Evolutionary conservation across 2,888 invertebrate genomes (phyloP), one percentile per base, ranked within the genome.

Genomic region (Hyppa rectilinea): DNA sequence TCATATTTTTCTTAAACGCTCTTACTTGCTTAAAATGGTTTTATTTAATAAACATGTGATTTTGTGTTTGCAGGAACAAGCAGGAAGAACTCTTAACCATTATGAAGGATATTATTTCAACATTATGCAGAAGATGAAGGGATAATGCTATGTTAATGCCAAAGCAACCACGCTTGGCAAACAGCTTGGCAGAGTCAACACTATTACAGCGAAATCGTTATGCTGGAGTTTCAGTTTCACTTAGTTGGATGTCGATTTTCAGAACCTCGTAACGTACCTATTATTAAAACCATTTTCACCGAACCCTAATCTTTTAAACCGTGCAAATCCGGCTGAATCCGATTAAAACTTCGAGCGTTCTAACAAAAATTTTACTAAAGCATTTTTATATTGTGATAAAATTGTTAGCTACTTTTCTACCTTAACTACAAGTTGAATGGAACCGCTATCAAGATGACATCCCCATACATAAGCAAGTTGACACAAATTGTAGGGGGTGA

Each of bases 1-100:
- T 80, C 72, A 70, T 84, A 53, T 77, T 75, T 74, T 78, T 72
- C 55, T 53, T 67, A 43, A 52, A 56, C 7, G 50, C 14, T 7
- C 29, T 23, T 29, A 78, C 64, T 64, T 75, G n/a, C 14, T 20
- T 62, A 6, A 59, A 71, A 52, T 47, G 40, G 1, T 47, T 56
- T 56, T 34, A 50, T 70, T 50, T n/a, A 45, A 52, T 74, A 38
- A 47, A 34, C 17, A 40, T 6, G 12, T 26, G 40, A 2, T 47
- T 20, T 36, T 29, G 20, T 43, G 45, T 26, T 53, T 50, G 10
- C 9, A 38, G 7, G 9, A 45, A n/a, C 7, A 23, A 36, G 20
- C 23, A 52, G 29, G 4, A 12, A 20, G 20, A 45, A 38, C 6
- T 36, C n/a, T 71, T 12, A 29, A 29, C 10, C 36, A 6, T 20